Base-by-base conservation (phyloP, 2,797 vertebrate genomes). In the Anguilla anguilla region DNA sequence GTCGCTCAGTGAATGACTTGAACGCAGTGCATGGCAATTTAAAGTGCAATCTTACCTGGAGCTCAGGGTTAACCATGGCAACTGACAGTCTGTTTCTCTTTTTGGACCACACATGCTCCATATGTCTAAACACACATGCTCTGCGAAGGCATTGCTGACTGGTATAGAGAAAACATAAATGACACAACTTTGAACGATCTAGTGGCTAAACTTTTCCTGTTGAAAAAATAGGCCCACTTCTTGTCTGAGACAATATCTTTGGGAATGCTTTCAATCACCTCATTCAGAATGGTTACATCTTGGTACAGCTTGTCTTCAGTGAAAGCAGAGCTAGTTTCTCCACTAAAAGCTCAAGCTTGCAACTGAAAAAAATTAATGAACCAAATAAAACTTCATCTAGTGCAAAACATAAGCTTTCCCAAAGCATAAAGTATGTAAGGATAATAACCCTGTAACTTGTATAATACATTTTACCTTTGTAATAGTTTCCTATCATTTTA, bases 221-320 rank as follows among this genome's bases (percentile, higher is more conserved):
- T 35, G 69, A 72, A 72, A 72, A 72, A 72, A 72, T 72, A 31
- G 28, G n/a, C 69, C 69, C 69, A 72, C 69, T 72, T 72, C 28
- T 17, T 72, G 69, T 72, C n/a, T 77, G 69, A n/a, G 25, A 49
- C n/a, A 17, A 84, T 59, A 0, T 87, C 81, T 87, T 84, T 43
- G 22, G 86, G 81, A 22, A 87, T 69, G 43, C 19, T 77, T n/a
- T 86, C 46, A 53, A 55, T 39, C 2, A 84, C 86, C 39, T 69
- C 17, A 31, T 69, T 51, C 25, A 31, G 81, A 5, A 74, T 43
- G 84, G 67, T 72, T 81, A 83, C 59, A 77, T 83, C 77, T n/a
- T 83, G 77, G 31, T 59, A 88, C 43, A 85, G 87, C 53, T 77
- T 59, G 64, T 88, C 87, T 39, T 35, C 49, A 74, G 84, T 77